Evolutionary conservation across 2,113 vertebrate genomes (phyloP).

Genomic region (Atrichornis clamosus): DNA sequence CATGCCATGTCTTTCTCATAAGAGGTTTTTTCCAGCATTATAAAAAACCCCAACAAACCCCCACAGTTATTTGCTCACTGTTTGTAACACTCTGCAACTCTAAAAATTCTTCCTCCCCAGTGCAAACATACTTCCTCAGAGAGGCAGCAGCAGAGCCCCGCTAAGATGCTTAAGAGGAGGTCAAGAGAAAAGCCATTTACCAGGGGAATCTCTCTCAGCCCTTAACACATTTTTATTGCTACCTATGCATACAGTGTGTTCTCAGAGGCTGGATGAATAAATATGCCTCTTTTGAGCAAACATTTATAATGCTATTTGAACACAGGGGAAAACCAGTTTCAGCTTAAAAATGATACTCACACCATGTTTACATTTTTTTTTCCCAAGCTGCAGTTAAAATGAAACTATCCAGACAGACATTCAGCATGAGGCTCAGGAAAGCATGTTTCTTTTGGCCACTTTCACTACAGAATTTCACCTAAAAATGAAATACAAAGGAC

Average conservation of each 20-base stretch:
- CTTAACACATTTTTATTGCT: slow-evolving; percentile 48
- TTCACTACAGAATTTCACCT: slow-evolving; percentile 55
- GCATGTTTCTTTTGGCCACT: slow-evolving; percentile 74
- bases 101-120: slow-evolving; percentile 23
- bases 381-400: slow-evolving; percentile 59
- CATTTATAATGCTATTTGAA: slow-evolving; percentile 41
- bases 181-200: slow-evolving; percentile 54
- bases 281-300: slow-evolving; percentile 45
- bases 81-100: slow-evolving; percentile 19
- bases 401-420: slow-evolving; percentile 66
- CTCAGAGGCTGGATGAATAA: slow-evolving; percentile 42
- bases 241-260: slow-evolving; percentile 37
- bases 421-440: slow-evolving; percentile 46
- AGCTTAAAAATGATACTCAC: slow-evolving; percentile 47
- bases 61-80: not conserved
- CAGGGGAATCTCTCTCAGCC: slow-evolving; percentile 28
- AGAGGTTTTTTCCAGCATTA: not conserved
- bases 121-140: slow-evolving; percentile 39
- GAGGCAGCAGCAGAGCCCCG: not conserved
- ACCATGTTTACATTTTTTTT: slow-evolving; percentile 46
- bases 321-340: not conserved
- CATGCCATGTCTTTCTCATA: not conserved
- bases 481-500: slow-evolving; percentile 58
- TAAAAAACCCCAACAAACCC: not conserved
- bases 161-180: slow-evolving; percentile 51